Conservation (phyloP, 37 sponge, comb jelly and placozoan species). For the Aplysina aerophoba region DNA sequence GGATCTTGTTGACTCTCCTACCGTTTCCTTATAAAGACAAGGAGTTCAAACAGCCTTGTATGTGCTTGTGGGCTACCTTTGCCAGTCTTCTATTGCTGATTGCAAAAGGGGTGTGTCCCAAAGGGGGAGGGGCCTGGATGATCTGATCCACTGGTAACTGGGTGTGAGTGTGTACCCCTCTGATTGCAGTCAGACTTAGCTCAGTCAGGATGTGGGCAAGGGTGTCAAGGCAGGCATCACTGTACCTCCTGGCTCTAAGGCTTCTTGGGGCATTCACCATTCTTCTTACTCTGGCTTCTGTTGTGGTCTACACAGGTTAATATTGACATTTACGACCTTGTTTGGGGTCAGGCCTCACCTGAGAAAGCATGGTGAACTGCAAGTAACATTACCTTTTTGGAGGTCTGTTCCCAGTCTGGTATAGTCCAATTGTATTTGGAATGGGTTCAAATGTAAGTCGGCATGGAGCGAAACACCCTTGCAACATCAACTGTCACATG, state of each 20-base stretch:
- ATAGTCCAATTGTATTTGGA: background rate
- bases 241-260: background rate
- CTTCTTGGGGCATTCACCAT: slow-evolving; percentile 21
- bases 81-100: background rate
- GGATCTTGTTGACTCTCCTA: too few species aligned
- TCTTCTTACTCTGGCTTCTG: background rate
- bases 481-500: too few species aligned
- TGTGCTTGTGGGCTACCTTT: background rate
- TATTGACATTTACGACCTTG: slow-evolving; percentile 30
- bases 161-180: background rate
- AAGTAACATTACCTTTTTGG: background rate
- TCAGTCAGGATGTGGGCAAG: slow-evolving; percentile 10
- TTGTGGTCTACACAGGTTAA: slow-evolving; percentile 13
- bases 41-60: background rate
- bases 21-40: too few species aligned
- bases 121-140: background rate
- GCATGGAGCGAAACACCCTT: too few species aligned
- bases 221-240: background rate
- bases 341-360: background rate
- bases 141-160: background rate
- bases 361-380: background rate
- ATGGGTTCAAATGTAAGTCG: background rate
- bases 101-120: background rate
- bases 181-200: too few species aligned
- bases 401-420: too few species aligned